Evolutionary conservation across 2,888 invertebrate genomes (phyloP).

Genomic region (Dicyrtomina minuta): DNA sequence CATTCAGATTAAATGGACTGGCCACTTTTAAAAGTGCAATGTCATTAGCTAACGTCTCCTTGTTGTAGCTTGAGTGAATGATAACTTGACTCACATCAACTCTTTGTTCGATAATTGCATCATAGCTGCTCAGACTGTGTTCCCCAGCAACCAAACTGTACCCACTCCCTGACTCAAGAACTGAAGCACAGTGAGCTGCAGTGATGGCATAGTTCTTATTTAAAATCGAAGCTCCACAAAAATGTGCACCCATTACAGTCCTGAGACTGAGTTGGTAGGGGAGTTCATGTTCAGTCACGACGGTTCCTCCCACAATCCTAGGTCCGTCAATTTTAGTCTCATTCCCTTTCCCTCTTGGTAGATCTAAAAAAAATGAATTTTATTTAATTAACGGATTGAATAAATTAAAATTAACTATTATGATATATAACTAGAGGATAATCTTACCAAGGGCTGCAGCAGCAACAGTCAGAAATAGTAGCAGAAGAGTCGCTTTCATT

Average conservation of each 20-base stretch:
- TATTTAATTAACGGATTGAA: too few relatives aligned
- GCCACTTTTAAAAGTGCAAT: conserved; percentile 48
- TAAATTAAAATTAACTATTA: too few relatives aligned
- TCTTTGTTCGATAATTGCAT: conserved; percentile 42
- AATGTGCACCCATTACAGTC: conserved; percentile 29
- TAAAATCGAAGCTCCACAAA: conserved; percentile 41
- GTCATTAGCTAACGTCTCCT: conserved; percentile 49
- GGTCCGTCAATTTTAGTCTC: too few relatives aligned
- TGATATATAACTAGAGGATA: too few relatives aligned
- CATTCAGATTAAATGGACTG: conserved; percentile 38
- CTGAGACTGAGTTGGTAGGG: conserved; percentile 38
- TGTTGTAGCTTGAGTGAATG: conserved; percentile 49
- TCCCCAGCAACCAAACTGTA: too few relatives aligned
- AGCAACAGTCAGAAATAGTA: too few relatives aligned
- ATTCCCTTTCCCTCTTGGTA: too few relatives aligned
- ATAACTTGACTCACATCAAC: conserved; percentile 33
- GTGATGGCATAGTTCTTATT: conserved; percentile 43
- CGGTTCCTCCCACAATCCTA: background rate
- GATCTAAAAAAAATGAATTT: too few relatives aligned
- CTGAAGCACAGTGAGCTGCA: conserved; percentile 44
- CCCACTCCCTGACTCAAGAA: too few relatives aligned
- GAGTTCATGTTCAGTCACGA: conserved; percentile 38
- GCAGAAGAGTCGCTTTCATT: too few relatives aligned
- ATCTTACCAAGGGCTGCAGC: too few relatives aligned
- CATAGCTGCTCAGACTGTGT: conserved; percentile 39